Conservation (phyloP, 2,797 vertebrate genomes). For the Aeoliscus strigatus region DNA sequence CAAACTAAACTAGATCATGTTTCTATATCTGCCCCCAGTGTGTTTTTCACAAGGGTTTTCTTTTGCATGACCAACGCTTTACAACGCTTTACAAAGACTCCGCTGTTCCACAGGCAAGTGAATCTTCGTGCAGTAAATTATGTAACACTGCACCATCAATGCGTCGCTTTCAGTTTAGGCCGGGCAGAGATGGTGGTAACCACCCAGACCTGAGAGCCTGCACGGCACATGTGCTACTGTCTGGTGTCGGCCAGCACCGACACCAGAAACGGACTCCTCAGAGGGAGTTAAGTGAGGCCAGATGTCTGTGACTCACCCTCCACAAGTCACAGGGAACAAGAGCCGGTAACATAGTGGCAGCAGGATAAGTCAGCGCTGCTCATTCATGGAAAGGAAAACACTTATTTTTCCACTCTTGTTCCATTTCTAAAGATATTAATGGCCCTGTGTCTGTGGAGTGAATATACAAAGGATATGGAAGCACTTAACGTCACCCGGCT, state of each 20-base stretch:
- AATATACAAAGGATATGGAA: slow-evolving; percentile 39
- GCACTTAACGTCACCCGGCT: slow-evolving; percentile 31
- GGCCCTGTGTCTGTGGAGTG: slow-evolving; percentile 33
- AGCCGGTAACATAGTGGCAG: slow-evolving; percentile 19
- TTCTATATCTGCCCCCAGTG: no score
- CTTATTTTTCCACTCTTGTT: slow-evolving; percentile 32
- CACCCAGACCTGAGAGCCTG: slow-evolving; percentile 36
- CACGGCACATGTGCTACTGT: slow-evolving; percentile 68
- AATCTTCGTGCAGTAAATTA: neutral
- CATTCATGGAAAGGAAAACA: slow-evolving; percentile 58
- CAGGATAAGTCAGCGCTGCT: slow-evolving; percentile 26
- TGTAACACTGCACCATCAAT: slow-evolving; percentile 4
- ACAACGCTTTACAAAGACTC: no score
- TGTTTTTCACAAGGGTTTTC: no score
- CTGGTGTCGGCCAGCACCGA: slow-evolving; percentile 28
- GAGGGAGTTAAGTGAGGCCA: slow-evolving; percentile 65
- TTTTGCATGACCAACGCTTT: no score
- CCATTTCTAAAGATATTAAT: slow-evolving; percentile 48
- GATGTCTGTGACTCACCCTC: slow-evolving; percentile 67
- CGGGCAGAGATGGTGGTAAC: slow-evolving; percentile 14
- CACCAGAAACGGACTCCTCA: slow-evolving; percentile 47
- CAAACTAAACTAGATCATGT: no score
- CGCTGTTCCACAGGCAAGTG: neutral
- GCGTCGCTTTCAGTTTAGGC: slow-evolving; percentile 8
- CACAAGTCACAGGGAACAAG: slow-evolving; percentile 44